These are phyloP conservation scores for Anoplius nigerrimus DNA, from an alignment of 2,888 invertebrate genomes.

Conservation along the genomic window DNA sequence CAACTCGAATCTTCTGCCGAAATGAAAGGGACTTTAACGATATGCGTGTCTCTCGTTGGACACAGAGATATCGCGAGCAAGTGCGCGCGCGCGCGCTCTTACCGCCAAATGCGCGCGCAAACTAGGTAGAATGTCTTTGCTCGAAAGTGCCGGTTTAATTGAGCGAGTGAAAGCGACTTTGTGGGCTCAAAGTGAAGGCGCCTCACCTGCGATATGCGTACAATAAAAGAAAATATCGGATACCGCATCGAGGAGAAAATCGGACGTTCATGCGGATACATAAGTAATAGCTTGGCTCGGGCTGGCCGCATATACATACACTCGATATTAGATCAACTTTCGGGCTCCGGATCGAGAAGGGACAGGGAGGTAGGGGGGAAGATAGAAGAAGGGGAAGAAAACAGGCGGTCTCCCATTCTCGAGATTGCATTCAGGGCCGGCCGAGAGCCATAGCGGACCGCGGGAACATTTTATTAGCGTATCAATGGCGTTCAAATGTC, in stretches of 20 bases:
- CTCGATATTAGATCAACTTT: slow-evolving; percentile 1
- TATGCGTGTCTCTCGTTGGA: not conserved
- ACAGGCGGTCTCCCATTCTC: not conserved
- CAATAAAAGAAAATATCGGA: slow-evolving; percentile 53
- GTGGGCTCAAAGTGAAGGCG: slow-evolving; percentile 52
- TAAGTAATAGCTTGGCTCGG: no score
- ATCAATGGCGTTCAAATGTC: no score
- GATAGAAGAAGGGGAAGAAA: not conserved
- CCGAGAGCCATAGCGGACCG: no score
- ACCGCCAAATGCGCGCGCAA: slow-evolving; percentile 32
- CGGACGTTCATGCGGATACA: slow-evolving; percentile 13
- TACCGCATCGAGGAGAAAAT: slow-evolving; percentile 42
- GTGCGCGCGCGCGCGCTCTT: no score
- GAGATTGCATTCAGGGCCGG: no score
- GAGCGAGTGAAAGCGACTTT: slow-evolving; percentile 54
- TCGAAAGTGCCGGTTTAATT: slow-evolving; percentile 55
- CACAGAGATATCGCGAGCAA: no score
- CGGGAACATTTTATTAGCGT: no score
- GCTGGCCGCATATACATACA: no score
- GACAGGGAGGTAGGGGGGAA: not conserved
- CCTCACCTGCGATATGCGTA: slow-evolving; percentile 42
- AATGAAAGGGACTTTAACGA: no score
- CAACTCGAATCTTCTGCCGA: no score
- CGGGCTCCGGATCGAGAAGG: not conserved
- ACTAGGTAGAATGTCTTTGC: slow-evolving; percentile 46